Conservation (phyloP, 2,113 vertebrate genomes). For the human (Homo sapiens) region DNA sequence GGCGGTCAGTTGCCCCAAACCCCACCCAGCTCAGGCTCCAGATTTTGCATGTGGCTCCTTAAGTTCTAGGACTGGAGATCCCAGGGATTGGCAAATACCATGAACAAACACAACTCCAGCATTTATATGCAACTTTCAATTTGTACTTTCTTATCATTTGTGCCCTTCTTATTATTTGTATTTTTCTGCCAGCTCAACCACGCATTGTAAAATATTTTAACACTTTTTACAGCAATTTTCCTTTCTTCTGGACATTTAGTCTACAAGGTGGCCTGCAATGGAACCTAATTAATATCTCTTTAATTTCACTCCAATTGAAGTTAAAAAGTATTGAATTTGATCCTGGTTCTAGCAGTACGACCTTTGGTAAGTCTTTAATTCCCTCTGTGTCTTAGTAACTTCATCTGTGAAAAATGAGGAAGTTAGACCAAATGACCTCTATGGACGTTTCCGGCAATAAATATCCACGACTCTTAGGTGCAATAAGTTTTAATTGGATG, state of each 20-base stretch:
- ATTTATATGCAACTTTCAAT: background rate
- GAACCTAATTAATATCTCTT: background rate
- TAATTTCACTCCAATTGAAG: background rate
- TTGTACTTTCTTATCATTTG: background rate
- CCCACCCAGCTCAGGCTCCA: background rate
- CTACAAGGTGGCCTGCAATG: background rate
- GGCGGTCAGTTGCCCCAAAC: background rate
- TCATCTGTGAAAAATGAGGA: constrained; percentile 30
- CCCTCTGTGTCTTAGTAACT: background rate
- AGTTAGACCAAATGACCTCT: background rate
- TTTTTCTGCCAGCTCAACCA: background rate
- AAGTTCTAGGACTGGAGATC: background rate
- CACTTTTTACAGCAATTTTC: background rate
- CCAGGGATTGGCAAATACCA: background rate
- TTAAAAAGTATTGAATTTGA: background rate
- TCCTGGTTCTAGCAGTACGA: background rate
- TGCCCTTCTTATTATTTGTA: background rate
- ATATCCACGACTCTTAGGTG: background rate
- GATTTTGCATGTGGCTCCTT: background rate
- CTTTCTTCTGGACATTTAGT: constrained; percentile 3
- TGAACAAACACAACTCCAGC: background rate
- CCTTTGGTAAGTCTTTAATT: background rate
- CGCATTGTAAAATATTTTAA: background rate
- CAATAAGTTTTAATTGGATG: background rate
- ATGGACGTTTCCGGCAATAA: background rate